Evolutionary conservation across 2,113 vertebrate genomes (phyloP).

Genomic region (Engystomops pustulosus): DNA sequence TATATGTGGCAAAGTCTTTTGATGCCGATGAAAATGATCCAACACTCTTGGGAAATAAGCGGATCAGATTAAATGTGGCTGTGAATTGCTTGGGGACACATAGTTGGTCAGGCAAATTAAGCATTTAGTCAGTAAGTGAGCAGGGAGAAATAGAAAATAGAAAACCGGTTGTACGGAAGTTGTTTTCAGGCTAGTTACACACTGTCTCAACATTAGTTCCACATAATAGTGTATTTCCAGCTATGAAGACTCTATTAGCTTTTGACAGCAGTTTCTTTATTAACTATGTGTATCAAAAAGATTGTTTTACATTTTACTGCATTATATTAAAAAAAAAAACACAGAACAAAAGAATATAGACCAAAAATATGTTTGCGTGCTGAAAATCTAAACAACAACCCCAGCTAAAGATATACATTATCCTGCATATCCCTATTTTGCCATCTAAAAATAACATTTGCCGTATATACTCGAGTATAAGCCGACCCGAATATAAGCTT

Average conservation of each 20-base stretch:
- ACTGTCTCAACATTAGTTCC: constrained; percentile 10
- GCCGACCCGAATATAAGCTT: too few species aligned
- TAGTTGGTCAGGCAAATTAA: constrained; percentile 45
- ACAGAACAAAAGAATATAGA: too few species aligned
- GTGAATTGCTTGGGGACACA: constrained; percentile 18
- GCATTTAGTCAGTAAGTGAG: constrained; percentile 39
- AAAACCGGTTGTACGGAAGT: not conserved
- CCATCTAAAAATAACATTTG: not conserved
- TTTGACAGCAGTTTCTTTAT: not conserved
- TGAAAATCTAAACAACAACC: not conserved
- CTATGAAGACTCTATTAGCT: constrained; percentile 15
- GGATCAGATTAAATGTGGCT: constrained; percentile 37
- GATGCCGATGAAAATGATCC: constrained; percentile 33
- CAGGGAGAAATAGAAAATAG: constrained; percentile 31
- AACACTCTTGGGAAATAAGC: constrained; percentile 38
- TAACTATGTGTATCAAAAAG: not conserved
- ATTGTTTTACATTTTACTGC: not conserved
- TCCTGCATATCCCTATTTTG: not conserved
- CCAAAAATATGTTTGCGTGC: too few species aligned
- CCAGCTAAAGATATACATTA: not conserved
- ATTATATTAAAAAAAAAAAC: not conserved
- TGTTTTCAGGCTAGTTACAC: constrained; percentile 27
- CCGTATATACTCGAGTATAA: too few species aligned
- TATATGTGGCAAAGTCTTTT: constrained; percentile 10
- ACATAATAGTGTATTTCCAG: not conserved